These are phyloP conservation scores for Chaetodon trifasciatus DNA, from an alignment of 2,797 vertebrate genomes.

Conservation along the genomic window DNA sequence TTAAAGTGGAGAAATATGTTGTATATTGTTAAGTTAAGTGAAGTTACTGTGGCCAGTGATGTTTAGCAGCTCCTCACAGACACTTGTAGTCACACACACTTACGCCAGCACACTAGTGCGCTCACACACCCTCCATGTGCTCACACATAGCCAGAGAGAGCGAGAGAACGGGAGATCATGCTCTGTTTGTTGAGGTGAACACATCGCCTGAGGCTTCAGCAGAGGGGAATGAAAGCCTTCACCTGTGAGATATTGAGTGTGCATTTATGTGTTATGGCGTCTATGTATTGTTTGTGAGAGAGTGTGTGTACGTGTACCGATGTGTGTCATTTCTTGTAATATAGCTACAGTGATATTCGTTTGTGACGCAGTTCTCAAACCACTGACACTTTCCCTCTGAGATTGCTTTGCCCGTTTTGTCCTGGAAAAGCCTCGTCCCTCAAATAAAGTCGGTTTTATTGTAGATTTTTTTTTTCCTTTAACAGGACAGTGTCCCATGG, in stretches of 20 bases:
- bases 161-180: conserved; percentile 72
- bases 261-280: conserved; percentile 56
- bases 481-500: conserved; percentile 30
- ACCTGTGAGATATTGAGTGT: conserved; percentile 82
- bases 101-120: neutral
- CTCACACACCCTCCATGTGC: conserved; percentile 30
- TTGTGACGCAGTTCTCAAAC: conserved; percentile 62
- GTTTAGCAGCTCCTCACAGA: neutral
- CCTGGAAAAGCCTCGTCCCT: conserved; percentile 67
- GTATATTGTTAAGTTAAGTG: neutral
- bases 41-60: neutral
- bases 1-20: neutral
- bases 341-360: conserved; percentile 63
- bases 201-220: conserved; percentile 76
- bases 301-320: conserved; percentile 32
- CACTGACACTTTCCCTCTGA: conserved; percentile 71
- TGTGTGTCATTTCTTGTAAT: conserved; percentile 59
- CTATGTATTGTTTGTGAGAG: conserved; percentile 58
- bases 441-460: conserved; percentile 60
- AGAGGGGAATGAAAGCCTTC: conserved; percentile 81
- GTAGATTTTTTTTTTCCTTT: neutral
- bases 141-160: conserved; percentile 33
- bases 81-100: neutral
- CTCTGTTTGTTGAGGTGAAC: conserved; percentile 81
- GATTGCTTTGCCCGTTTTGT: conserved; percentile 74